Evolutionary conservation across 2,888 invertebrate species (phyloP), one percentile per base, ranked within the genome.

Genomic region (Pandemis heparana): DNA sequence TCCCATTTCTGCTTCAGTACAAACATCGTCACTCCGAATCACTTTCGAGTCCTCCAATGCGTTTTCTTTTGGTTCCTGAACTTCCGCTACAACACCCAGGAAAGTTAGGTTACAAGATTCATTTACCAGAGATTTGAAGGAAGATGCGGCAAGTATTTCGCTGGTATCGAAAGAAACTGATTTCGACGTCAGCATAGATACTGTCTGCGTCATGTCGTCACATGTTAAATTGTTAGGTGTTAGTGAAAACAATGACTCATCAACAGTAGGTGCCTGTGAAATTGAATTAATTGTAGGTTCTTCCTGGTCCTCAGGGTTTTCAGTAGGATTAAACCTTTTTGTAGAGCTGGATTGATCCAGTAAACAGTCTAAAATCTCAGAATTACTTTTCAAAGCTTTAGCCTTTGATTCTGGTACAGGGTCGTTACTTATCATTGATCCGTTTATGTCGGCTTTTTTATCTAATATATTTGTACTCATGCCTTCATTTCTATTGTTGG

Each of bases 171-270:
- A 56, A 23, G 23, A 9, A 8, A n/a, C 46, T 63, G 43, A 23
- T 23, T 43, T 18, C 9, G 46, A 46, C 14, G 23, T 14, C 9
- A 23, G 23, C 6, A 12, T 10, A 10, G 56, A 56, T 10, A 56
- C 10, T 63, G 12, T 16, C 6, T 18, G 8, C 9, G 9, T 18
- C 7, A n/a, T 1, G 14, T 1, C 14, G 14, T 38, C 32, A 60
- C 23, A 3, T 8, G 38, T 39, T 61, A 16, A 39, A 61, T 39
- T 39, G n/a, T 0, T 39, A 62, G n/a, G 61, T 32, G 51, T 41
- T 38, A 12, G 43, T 16, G 60, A 51, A 38, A 61, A 66, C 23
- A 66, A 51, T 5, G 61, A 66, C 23, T 71, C 60, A n/a, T 48
- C n/a, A n/a, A n/a, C 0, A n/a, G 6, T 48, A 48, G 48, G 48